A percentile compares a stretch with the other conserved stretches of the same genome.
Evolutionary conservation across 2,113 vertebrate genomes (phyloP).

Genomic region (Antigone vipio): DNA sequence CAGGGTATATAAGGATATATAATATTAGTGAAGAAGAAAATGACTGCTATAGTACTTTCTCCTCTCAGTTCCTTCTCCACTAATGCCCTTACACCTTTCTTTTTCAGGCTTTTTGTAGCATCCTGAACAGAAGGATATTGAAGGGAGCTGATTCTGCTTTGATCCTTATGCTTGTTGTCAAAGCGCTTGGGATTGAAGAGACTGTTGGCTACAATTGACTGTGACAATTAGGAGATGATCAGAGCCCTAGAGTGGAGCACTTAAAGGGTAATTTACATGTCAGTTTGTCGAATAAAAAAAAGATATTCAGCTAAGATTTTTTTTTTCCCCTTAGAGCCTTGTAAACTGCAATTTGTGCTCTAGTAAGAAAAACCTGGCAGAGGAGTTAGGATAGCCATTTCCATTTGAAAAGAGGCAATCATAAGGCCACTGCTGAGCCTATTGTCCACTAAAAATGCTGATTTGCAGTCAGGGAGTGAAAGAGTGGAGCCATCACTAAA

Average conservation of each 20-base stretch:
- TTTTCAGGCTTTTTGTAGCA: conserved; percentile 80
- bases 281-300: conserved; percentile 93
- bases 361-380: conserved; percentile 92
- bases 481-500: conserved; percentile 79
- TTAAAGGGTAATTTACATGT: conserved; percentile 99
- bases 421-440: conserved; percentile 94
- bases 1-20: conserved; percentile 52
- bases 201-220: conserved; percentile 99
- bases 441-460: conserved; percentile 93
- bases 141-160: conserved; percentile 89
- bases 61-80: conserved; percentile 69
- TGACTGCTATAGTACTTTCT: conserved; percentile 74
- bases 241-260: conserved; percentile 92
- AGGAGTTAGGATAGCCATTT: conserved; percentile 93
- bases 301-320: conserved; percentile 90
- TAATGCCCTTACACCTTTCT: conserved; percentile 82
- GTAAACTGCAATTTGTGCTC: conserved; percentile 99
- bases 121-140: conserved; percentile 85
- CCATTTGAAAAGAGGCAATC: conserved; percentile 99
- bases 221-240: conserved; percentile 99
- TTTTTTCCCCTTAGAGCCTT: conserved; percentile 83
- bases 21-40: conserved; percentile 76
- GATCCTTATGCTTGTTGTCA: conserved; percentile 95
- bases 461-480: conserved; percentile 89
- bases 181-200: conserved; percentile 94